phyloP scores from a whole-genome alignment of 2,113 vertebrate genomes.

The Caranx ignobilis region DNA sequence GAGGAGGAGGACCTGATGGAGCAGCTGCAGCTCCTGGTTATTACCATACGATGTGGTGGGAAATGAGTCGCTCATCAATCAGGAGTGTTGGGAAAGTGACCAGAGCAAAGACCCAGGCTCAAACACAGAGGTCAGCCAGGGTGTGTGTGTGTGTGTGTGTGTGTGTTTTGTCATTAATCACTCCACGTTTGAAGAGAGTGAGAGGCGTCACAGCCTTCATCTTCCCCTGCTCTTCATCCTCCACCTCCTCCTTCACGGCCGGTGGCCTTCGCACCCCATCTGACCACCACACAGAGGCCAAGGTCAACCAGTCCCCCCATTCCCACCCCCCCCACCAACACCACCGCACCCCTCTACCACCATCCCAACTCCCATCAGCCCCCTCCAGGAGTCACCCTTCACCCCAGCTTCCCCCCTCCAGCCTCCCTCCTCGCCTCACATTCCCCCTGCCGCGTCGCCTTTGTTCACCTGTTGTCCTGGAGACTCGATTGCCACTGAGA shows the following conservation, averaged over 20 bases:
- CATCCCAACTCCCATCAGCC: slow-evolving; percentile 40
- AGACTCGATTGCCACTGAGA: slow-evolving; percentile 76
- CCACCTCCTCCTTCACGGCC: slow-evolving; percentile 46
- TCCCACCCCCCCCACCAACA: background rate
- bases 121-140: slow-evolving; percentile 61
- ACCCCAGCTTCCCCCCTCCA: background rate
- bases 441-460: slow-evolving; percentile 77
- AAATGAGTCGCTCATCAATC: slow-evolving; percentile 75
- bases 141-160: slow-evolving; percentile 46
- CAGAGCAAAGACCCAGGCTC: slow-evolving; percentile 53
- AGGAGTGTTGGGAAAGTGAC: slow-evolving; percentile 73
- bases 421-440: slow-evolving; percentile 54
- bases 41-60: slow-evolving; percentile 75
- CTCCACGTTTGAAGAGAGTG: slow-evolving; percentile 61
- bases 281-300: slow-evolving; percentile 82
- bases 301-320: slow-evolving; percentile 71
- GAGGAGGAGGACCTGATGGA: too few species aligned
- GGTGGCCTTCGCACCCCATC: slow-evolving; percentile 76
- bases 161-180: slow-evolving; percentile 80
- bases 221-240: slow-evolving; percentile 52
- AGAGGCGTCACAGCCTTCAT: slow-evolving; percentile 67
- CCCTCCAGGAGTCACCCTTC: slow-evolving; percentile 48
- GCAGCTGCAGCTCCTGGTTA: slow-evolving; percentile 30
- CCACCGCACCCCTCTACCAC: slow-evolving; percentile 12
- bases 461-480: slow-evolving; percentile 86